Percentiles rank a stretch among this genome's conserved stretches.
phyloP scores from a whole-genome alignment of 2,797 vertebrate genomes.

The Peromyscus nudipes region DNA sequence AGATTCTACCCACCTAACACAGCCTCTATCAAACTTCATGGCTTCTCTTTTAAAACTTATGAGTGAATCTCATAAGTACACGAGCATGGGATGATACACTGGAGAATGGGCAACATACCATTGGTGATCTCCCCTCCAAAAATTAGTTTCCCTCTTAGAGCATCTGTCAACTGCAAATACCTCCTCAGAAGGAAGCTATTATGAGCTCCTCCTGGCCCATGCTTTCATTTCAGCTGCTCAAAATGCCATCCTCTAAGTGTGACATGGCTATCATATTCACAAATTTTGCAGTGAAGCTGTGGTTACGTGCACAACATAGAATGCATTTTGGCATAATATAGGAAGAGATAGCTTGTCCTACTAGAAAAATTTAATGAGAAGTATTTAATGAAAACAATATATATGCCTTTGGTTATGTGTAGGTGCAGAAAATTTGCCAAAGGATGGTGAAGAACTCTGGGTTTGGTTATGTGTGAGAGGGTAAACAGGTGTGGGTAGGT shows the following conservation, averaged over 20 bases:
- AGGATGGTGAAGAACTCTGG: neutral
- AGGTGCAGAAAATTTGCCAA: neutral
- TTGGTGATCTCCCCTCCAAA: neutral
- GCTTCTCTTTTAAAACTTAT: neutral
- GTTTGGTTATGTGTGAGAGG: neutral
- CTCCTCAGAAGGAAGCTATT: neutral
- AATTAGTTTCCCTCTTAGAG: neutral
- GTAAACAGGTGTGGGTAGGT: neutral
- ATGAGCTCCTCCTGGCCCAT: neutral
- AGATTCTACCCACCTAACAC: neutral
- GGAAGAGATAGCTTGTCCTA: neutral
- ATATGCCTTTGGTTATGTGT: neutral
- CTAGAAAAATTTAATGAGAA: neutral
- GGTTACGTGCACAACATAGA: neutral
- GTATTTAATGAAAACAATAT: neutral
- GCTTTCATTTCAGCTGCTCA: neutral
- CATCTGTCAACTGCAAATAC: neutral
- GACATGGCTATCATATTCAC: too few species aligned
- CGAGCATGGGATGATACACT: neutral
- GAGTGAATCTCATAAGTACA: neutral
- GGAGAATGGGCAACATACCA: too few species aligned
- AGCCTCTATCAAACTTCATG: neutral
- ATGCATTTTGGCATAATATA: neutral
- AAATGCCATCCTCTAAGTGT: neutral
- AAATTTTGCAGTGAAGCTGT: neutral